These are phyloP conservation scores for Drosophila dives DNA, from an alignment of 2,888 invertebrate genomes.

Conservation along the genomic window DNA sequence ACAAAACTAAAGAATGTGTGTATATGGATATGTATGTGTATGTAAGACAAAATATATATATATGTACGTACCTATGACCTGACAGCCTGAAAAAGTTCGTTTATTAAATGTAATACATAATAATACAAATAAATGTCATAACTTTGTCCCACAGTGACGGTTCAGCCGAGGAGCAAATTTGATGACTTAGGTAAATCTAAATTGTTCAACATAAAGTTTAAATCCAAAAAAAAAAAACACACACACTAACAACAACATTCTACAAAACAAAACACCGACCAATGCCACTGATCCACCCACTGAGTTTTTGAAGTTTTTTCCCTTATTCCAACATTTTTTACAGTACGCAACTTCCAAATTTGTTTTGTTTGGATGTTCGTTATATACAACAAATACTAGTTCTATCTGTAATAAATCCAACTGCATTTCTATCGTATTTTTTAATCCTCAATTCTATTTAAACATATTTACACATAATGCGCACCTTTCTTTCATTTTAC, in stretches of 20 bases:
- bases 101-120: constrained; percentile 60
- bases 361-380: constrained; percentile 53
- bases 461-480: constrained; percentile 28
- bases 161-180: constrained; percentile 89
- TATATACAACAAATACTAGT: constrained; percentile 44
- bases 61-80: constrained; percentile 9
- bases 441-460: constrained; percentile 25
- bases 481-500: constrained; percentile 29
- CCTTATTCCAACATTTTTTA: constrained; percentile 54
- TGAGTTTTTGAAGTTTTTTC: constrained; percentile 57
- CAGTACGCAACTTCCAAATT: constrained; percentile 56
- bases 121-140: constrained; percentile 73
- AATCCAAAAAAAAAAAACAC: constrained; percentile 18
- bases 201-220: constrained; percentile 45
- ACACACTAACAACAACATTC: constrained; percentile 44
- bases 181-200: constrained; percentile 89
- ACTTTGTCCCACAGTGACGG: constrained; percentile 87
- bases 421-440: constrained; percentile 20
- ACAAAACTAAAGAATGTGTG: constrained; percentile 4
- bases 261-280: constrained; percentile 31
- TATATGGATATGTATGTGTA: constrained; percentile 11
- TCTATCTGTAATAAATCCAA: constrained; percentile 7
- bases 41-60: constrained; percentile 15
- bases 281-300: constrained; percentile 46
- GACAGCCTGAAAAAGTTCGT: constrained; percentile 31